Evolutionary conservation across 1,140 invertebrate species (phyloP), one percentile per base, ranked within the genome.

Genomic region (Drosophila hydei): DNA sequence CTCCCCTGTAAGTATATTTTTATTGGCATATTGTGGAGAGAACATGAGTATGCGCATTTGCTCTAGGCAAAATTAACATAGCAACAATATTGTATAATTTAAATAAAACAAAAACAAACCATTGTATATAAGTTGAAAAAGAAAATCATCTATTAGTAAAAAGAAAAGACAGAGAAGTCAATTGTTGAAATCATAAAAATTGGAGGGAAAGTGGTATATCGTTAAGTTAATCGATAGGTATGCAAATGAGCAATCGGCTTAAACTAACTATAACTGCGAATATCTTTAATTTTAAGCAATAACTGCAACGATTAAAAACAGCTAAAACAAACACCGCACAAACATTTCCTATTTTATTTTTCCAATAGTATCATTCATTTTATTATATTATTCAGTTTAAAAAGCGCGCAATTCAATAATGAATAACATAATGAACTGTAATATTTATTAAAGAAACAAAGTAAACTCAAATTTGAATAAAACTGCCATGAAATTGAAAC

Each of bases 201-300:
- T 63, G 67, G 60, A 54, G 67, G 67, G 67, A 63, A 63, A 70
- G 30, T 19, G 30, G 11, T 30, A 30, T 18, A 19, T 52, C 4
- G 5, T 19, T 21, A 12, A 27, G 1, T 1, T 8, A 11, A 63
- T 48, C 42, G 36, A 51, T 51, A 23, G 1, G 2, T 23, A 21
- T 45, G 19, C 19, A 45, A 5, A 12, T 21, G 3, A 9, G 16
- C 4, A 14, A 54, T 64, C 21, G 33, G 42, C 27, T 21, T 19
- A 3, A 4, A 21, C 12, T 12, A 11, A 12, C 16, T 16, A 8
- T 42, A 42, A 16, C 18, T 5, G 1, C 0, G 8, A 45, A 11
- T 45, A 45, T 45, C 43, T 18, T 21, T 2, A 11, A 21, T 45
- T 5, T 6, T 16, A 33, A 7, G 42, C 45, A 3, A 25, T 14